These are phyloP conservation scores for Aphodius granarius DNA, from an alignment of 2,888 invertebrate genomes.

Conservation along the genomic window DNA sequence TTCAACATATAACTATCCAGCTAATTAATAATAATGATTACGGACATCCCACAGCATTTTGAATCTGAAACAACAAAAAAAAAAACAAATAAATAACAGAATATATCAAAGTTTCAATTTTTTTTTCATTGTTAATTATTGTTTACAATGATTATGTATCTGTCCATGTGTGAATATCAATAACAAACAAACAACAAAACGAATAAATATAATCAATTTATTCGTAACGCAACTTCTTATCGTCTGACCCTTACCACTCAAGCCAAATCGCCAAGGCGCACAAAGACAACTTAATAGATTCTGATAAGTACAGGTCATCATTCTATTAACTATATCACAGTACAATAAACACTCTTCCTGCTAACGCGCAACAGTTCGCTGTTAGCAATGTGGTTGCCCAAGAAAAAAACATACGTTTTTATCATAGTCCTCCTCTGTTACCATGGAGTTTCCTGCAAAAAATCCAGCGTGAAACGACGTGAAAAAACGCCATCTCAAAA, in stretches of 20 bases:
- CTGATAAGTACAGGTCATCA: background rate
- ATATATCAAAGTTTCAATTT: too few relatives aligned
- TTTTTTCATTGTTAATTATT: too few relatives aligned
- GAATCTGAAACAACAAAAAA: background rate
- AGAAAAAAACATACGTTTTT: background rate
- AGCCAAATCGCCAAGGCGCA: background rate
- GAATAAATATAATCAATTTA: background rate
- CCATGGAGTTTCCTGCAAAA: constrained; percentile 7
- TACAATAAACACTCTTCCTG: background rate
- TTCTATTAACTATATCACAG: background rate
- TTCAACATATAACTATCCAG: background rate
- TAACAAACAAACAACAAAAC: background rate
- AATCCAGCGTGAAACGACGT: background rate
- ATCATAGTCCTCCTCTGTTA: background rate
- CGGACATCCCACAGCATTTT: background rate
- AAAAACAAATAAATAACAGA: background rate
- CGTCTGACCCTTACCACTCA: background rate
- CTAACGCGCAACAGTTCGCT: background rate
- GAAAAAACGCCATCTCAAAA: background rate
- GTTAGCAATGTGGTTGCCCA: background rate
- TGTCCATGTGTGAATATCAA: background rate
- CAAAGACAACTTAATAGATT: background rate
- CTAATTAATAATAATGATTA: background rate
- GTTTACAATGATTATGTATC: background rate
- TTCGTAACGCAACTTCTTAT: background rate